These are phyloP conservation scores for Catotricha subobsoleta DNA, from an alignment of 2,888 invertebrate genomes.

Conservation along the genomic window DNA sequence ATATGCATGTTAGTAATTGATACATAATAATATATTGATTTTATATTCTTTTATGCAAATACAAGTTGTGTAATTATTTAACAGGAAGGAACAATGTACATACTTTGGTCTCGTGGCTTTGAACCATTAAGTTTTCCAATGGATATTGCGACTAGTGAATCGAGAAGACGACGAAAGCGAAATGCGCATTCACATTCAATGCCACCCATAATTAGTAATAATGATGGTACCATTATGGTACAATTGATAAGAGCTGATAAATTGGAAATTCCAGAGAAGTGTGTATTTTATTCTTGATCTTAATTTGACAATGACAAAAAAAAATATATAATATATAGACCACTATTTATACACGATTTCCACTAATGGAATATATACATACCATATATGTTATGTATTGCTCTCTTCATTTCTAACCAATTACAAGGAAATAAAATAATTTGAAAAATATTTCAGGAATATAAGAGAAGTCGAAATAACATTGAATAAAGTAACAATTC, in stretches of 20 bases:
- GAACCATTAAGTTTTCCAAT: constrained; percentile 38
- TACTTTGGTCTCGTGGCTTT: constrained; percentile 68
- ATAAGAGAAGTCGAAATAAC: constrained; percentile 42
- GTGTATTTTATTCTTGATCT: constrained; percentile 10
- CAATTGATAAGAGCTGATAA: constrained; percentile 38
- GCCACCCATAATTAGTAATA: constrained; percentile 22
- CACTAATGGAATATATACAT: too few relatives aligned
- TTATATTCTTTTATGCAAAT: too few relatives aligned
- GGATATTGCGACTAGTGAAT: constrained; percentile 23
- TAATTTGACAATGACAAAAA: too few relatives aligned
- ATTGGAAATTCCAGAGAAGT: constrained; percentile 28
- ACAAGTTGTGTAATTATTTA: too few relatives aligned
- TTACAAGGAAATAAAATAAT: too few relatives aligned
- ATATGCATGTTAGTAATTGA: constrained; percentile 23
- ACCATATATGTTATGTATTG: too few relatives aligned
- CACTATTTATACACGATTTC: too few relatives aligned
- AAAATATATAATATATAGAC: too few relatives aligned
- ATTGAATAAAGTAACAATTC: constrained; percentile 51
- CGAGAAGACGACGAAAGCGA: constrained; percentile 13
- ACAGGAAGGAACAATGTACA: constrained; percentile 76
- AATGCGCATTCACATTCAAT: neutral
- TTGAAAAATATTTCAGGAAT: constrained; percentile 16
- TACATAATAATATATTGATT: too few relatives aligned
- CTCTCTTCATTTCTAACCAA: too few relatives aligned
- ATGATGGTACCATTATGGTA: constrained; percentile 58